Evolutionary conservation across 1,140 invertebrate species (phyloP), one percentile per base, ranked within the genome.

Genomic region (Parapsyche elsis): DNA sequence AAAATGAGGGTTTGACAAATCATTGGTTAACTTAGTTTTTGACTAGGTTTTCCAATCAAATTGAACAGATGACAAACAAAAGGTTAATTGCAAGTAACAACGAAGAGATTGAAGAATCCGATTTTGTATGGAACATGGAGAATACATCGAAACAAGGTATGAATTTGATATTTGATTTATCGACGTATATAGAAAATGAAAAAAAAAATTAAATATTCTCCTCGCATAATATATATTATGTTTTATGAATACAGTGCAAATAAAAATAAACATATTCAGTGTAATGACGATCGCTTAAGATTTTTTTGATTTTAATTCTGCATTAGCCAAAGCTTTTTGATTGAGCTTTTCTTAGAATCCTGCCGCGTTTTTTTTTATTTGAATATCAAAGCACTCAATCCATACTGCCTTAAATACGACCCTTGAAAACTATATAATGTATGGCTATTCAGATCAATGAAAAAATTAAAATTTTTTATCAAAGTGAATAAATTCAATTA

Each of bases 71-170:
- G 38, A 49, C 71, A 74, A 59, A 83, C 77, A 64, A 49, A 81
- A 78, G 80, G 80, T 83, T 83, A 83, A 83, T 83, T 83, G 77
- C 81, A 83, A 81, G 81, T 83, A 83, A 71, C 79, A 83, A 83
- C 57, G 79, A 83, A 81, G 81, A 83, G 81, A 83, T 83, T 73
- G 81, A 83, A 75, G 81, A 83, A 76, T 77, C 76, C 70, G 81
- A 83, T 83, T 74, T 79, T 71, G 76, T 83, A 46, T 83, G 81
- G 81, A 83, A 83, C 74, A 79, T 81, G 73, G 81, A 83, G 74
- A 83, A 83, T 80, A 83, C 81, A 76, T 83, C 81, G 16, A 83
- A 83, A 83, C 81, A 83, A 83, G 81, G 81, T 83, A 83, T 71
- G 81, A 80, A 79, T 76, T 57, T 67, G 19, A 80, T 53, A 71